Evolutionary conservation across 2,113 vertebrate species (phyloP).

Genomic region (Apistogramma diplotaenia): DNA sequence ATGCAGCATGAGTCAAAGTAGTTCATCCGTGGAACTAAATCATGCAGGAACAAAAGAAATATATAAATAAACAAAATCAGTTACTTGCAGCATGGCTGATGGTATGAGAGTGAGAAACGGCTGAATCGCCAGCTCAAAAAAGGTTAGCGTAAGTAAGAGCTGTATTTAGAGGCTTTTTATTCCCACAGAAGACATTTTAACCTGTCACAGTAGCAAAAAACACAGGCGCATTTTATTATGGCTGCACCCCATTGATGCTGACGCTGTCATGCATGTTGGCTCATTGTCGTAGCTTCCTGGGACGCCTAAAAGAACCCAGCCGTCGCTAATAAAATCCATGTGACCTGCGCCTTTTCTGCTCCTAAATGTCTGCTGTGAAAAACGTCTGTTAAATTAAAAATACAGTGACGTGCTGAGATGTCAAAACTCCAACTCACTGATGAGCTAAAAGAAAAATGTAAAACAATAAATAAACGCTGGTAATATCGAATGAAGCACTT

Average conservation of each 20-base stretch:
- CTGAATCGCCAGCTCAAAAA: conserved; percentile 13
- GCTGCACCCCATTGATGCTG: neutral
- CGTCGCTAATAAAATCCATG: neutral
- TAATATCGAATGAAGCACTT: neutral
- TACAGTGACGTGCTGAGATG: neutral
- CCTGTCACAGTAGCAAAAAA: neutral
- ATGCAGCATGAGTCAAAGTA: conserved; percentile 37
- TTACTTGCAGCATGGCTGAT: conserved; percentile 37
- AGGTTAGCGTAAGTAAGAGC: conserved; percentile 23
- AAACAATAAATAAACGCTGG: neutral
- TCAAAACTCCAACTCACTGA: neutral
- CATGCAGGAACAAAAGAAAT: conserved; percentile 58
- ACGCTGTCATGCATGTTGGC: neutral
- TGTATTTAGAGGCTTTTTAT: neutral
- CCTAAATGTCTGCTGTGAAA: neutral
- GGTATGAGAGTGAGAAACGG: conserved; percentile 52
- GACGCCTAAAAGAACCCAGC: neutral
- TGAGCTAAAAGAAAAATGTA: neutral
- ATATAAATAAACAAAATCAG: neutral
- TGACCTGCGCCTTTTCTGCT: neutral
- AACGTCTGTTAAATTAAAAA: neutral
- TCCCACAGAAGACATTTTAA: neutral
- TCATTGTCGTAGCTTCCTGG: neutral
- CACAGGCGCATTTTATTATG: neutral
- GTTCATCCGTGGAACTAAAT: conserved; percentile 32